phyloP scores from a whole-genome alignment of 2,113 vertebrate genomes.

The Dolichotis patagonum region DNA sequence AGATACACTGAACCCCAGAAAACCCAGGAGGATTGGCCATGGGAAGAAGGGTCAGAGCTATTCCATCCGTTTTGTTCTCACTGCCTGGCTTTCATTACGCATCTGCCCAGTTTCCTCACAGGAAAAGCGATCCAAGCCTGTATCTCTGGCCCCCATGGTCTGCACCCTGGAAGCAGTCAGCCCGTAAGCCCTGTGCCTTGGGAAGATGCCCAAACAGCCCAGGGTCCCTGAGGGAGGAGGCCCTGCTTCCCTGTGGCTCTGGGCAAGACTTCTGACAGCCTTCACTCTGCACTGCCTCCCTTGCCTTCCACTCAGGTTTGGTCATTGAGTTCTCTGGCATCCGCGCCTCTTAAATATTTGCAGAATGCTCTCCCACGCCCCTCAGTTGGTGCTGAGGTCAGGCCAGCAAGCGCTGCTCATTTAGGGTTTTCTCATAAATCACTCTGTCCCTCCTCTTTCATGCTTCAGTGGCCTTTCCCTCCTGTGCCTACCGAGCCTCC shows the following conservation, averaged over 20 bases:
- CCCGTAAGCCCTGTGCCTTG: background rate
- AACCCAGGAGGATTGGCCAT: background rate
- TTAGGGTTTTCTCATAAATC: conserved; percentile 70
- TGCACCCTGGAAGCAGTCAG: background rate
- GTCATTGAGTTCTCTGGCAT: conserved; percentile 57
- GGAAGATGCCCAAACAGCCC: background rate
- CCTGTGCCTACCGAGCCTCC: background rate
- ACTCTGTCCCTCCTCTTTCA: conserved; percentile 51
- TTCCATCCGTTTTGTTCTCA: background rate
- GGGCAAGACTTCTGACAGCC: conserved; percentile 20
- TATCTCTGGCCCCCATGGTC: background rate
- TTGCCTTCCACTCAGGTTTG: conserved; percentile 20
- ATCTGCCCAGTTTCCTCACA: background rate
- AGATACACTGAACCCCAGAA: background rate
- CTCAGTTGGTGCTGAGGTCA: conserved; percentile 71
- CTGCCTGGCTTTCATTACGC: background rate
- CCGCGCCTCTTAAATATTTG: conserved; percentile 64
- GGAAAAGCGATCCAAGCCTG: background rate
- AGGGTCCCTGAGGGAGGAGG: background rate
- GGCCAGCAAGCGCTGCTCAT: conserved; percentile 59
- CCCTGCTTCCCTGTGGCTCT: background rate
- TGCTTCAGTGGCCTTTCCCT: background rate
- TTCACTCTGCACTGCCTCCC: background rate
- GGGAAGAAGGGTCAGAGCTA: background rate
- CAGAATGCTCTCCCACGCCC: conserved; percentile 74